Evolutionary conservation across 2,888 invertebrate species (phyloP).

Genomic region (Erynnis tages): DNA sequence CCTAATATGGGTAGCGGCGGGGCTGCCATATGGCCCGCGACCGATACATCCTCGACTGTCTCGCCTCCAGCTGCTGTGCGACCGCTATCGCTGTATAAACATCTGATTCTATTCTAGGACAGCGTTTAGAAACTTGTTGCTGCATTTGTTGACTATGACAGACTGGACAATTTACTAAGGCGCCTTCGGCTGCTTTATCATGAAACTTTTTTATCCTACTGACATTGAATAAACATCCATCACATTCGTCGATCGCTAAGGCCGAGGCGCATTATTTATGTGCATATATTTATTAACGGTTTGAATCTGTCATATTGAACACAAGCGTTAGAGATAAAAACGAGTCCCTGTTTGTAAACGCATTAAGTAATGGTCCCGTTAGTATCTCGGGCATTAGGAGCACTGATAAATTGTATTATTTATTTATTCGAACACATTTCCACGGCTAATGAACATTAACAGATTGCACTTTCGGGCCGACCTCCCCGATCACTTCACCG

Average conservation of each 20-base stretch:
- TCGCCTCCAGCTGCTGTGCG: slow-evolving; percentile 50
- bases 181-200: slow-evolving; percentile 8
- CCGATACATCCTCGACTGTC: slow-evolving; percentile 67
- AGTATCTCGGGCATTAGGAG: slow-evolving; percentile 23
- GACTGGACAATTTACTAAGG: slow-evolving; percentile 2
- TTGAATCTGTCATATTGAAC: slow-evolving; percentile 40
- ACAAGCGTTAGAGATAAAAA: slow-evolving; percentile 45
- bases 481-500: slow-evolving; percentile 24
- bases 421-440: slow-evolving; percentile 61
- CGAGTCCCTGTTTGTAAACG: slow-evolving; percentile 46
- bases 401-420: slow-evolving; percentile 37
- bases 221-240: slow-evolving; percentile 25
- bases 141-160: slow-evolving; percentile 16
- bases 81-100: slow-evolving; percentile 44
- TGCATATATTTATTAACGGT: slow-evolving; percentile 23
- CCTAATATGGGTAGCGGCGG: slow-evolving; percentile 71
- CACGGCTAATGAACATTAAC: slow-evolving; percentile 31
- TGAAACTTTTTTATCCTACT: slow-evolving; percentile 1
- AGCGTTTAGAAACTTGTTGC: slow-evolving; percentile 34
- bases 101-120: slow-evolving; percentile 47
- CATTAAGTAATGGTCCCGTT: slow-evolving; percentile 47
- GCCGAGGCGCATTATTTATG: slow-evolving; percentile 26
- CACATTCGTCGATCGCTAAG: slow-evolving; percentile 23
- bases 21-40: slow-evolving; percentile 75
- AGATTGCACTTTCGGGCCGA: slow-evolving; percentile 33